Percentiles rank a stretch among this genome's conserved stretches.
Conservation (phyloP, 2,888 invertebrate species). For the Rhopalosiphum nymphaeae region DNA sequence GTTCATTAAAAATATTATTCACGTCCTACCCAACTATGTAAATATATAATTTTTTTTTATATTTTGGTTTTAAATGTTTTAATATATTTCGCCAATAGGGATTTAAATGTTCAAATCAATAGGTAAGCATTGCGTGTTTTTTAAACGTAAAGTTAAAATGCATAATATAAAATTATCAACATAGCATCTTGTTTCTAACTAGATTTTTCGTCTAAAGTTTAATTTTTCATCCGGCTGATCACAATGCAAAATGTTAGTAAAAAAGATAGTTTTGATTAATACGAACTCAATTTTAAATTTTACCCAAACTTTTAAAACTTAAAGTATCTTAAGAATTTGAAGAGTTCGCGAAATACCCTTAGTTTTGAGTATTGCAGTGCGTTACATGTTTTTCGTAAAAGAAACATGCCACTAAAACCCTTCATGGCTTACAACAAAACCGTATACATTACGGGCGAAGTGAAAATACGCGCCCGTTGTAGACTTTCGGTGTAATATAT, state of each 20-base stretch:
- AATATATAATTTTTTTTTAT: not conserved
- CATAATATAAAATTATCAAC: not conserved
- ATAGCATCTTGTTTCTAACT: not conserved
- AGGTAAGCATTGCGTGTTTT: not conserved
- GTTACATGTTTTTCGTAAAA: not conserved
- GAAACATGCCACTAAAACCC: not conserved
- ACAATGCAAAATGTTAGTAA: not conserved
- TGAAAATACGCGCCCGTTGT: not conserved
- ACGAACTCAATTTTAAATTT: not conserved
- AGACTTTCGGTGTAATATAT: not conserved
- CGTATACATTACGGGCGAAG: not conserved
- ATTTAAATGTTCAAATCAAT: not conserved
- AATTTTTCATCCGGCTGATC: not conserved
- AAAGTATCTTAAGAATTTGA: not conserved
- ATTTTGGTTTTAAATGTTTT: not conserved
- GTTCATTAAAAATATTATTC: not conserved
- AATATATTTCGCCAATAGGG: not conserved
- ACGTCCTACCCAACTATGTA: not conserved
- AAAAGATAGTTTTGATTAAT: not conserved
- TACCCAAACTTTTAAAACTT: not conserved
- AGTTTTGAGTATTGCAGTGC: not conserved
- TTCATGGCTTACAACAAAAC: not conserved
- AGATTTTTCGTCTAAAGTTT: not conserved
- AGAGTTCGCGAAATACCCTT: not conserved
- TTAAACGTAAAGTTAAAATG: not conserved